Percentiles rank a stretch among this genome's conserved stretches.
Evolutionary conservation across 2,888 invertebrate species (phyloP).

Genomic region (Nowickia ferox): DNA sequence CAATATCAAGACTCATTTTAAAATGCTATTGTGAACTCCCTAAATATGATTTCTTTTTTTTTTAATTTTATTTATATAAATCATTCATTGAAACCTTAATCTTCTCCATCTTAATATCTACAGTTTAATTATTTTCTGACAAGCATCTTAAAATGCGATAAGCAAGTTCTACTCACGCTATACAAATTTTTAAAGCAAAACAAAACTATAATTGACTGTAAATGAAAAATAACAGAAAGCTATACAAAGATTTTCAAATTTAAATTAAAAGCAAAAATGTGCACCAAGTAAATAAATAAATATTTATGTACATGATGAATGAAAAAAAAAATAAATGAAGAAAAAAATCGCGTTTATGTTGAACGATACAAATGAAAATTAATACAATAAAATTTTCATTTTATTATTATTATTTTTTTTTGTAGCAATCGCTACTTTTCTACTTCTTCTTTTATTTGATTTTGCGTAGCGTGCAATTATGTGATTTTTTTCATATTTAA

Average conservation of each 20-base stretch:
- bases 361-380: slow-evolving; percentile 53
- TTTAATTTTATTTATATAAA: not conserved
- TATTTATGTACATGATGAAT: slow-evolving; percentile 41
- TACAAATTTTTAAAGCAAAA: slow-evolving; percentile 15
- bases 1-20: no score
- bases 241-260: slow-evolving; percentile 28
- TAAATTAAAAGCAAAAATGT: slow-evolving; percentile 50
- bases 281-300: slow-evolving; percentile 46
- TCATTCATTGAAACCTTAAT: slow-evolving; percentile 41
- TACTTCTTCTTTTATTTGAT: slow-evolving; percentile 25
- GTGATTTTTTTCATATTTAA: slow-evolving; percentile 55
- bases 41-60: not conserved
- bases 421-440: slow-evolving; percentile 15
- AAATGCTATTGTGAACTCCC: no score
- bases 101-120: slow-evolving; percentile 12
- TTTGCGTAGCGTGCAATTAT: slow-evolving; percentile 53
- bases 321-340: not conserved
- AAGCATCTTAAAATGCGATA: slow-evolving; percentile 44
- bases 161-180: slow-evolving; percentile 59
- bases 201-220: slow-evolving; percentile 40
- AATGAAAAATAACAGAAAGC: not conserved
- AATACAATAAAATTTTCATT: slow-evolving; percentile 40
- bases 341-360: slow-evolving; percentile 45
- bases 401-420: slow-evolving; percentile 33
- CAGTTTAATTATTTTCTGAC: slow-evolving; percentile 43